Conservation (phyloP, 2,888 invertebrate species). For the Lydus trimaculatus region DNA sequence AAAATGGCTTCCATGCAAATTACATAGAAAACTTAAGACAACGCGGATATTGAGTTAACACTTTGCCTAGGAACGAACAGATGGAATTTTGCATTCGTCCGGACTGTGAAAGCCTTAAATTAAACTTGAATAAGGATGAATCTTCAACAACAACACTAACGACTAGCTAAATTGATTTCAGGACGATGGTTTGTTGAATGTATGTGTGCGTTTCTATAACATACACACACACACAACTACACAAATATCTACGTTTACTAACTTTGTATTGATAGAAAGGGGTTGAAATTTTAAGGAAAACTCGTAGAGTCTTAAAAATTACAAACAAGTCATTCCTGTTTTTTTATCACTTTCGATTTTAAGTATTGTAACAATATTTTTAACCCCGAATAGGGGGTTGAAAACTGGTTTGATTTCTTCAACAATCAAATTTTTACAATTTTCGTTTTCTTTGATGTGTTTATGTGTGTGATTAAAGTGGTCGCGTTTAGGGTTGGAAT, state of each 20-base stretch:
- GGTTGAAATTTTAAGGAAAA: background rate
- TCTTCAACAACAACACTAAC: background rate
- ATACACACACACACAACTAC: background rate
- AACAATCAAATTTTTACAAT: background rate
- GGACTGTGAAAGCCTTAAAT: background rate
- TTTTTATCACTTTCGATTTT: background rate
- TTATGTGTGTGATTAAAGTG: background rate
- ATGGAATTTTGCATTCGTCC: constrained; percentile 18
- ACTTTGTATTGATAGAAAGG: background rate
- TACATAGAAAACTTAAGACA: constrained; percentile 62
- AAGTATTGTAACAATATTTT: background rate
- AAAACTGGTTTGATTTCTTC: background rate
- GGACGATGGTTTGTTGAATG: background rate
- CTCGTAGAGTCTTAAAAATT: too few species aligned
- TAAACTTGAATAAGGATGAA: background rate
- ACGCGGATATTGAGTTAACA: constrained; percentile 61
- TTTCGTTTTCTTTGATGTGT: background rate
- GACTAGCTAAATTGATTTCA: constrained; percentile 6
- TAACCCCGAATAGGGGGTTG: background rate
- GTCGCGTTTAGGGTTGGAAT: background rate
- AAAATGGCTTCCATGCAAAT: constrained; percentile 62
- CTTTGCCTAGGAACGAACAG: constrained; percentile 43
- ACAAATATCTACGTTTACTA: background rate
- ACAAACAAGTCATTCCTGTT: background rate
- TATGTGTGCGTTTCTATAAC: background rate